Base-by-base conservation (phyloP, 2,888 invertebrate species). In the Aphelenchoides bicaudatus region DNA sequence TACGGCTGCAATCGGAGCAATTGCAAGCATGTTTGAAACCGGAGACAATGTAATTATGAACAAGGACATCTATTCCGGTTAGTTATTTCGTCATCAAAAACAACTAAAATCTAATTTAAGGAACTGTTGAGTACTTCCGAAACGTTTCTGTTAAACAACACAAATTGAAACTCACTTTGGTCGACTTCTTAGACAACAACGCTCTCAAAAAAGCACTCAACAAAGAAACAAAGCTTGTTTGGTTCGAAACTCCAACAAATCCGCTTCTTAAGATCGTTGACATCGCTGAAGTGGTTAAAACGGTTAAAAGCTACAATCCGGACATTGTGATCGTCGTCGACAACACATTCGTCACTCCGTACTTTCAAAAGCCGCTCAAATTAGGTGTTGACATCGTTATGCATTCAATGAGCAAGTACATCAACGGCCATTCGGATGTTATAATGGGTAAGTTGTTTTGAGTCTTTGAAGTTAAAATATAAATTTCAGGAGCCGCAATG, bases 371-470 rank as follows among this genome's bases (percentile, higher is more conserved):
- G 59, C 96, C 96, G 0, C 81, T 98, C 55, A 86, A 87, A 23
- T 84, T 92, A 31, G 96, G 94, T 0, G 93, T 90, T 1, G 93
- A 98, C 80, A 82, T 94, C 55, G 88, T 87, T 1, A 82, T 90
- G 71, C 92, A 96, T 81, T 96, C 96, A 0, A 78, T 93, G 55
- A 92, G 93, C 0, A 98, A 98, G 82, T 98, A 94, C 79, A 89
- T 98, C 87, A 98, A 98, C 81, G 96, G 96, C 0, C 96, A 98
- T 82, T 87, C 90, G 0, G 96, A 98, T 82, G 88, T 92, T 21
- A 86, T 96, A 4, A 96, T 98, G 96, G 96, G 96, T 1, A n/a
- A n/a, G n/a, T n/a, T n/a, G n/a, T n/a, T n/a, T n/a, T n/a, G n/a
- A n/a, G n/a, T n/a, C n/a, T n/a, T n/a, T n/a, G n/a, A n/a, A n/a